Base-by-base conservation (phyloP, 2,888 invertebrate species). In the Ectemnius cavifrons region DNA sequence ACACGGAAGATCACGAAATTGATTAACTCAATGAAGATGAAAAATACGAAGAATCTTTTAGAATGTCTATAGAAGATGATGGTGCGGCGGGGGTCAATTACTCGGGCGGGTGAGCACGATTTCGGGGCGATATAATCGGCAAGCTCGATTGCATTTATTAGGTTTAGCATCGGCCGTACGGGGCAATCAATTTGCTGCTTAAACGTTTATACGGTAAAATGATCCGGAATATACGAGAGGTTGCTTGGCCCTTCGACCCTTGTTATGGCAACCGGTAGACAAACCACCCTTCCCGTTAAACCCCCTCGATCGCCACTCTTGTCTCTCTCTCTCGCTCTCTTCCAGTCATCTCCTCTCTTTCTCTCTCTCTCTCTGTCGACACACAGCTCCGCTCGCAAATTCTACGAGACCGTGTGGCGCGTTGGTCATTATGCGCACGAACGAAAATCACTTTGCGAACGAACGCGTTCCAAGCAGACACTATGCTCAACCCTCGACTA, bases 201-300 rank as follows among this genome's bases (percentile, higher is more conserved):
- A 77, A 83, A 83, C 83, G 80, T 84, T 83, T 82, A 82, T 85
- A 77, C 80, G 75, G 80, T 67, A 82, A 84, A 85, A 85, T 84
- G 82, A 84, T 82, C 77, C 81, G 68, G 73, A 81, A 78, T 79
- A 69, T 80, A 75, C 70, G 75, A 71, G 62, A 52, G 49, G 20
- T 69, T 27, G 47, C 52, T 47, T 69, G 59, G 27, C 70, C 71
- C 70, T 75, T 74, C 80, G 75, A 66, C 70, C 75, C 72, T 78
- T 73, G 78, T 79, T 75, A 78, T 78, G 72, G 79, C 72, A 75
- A 79, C 71, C 75, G 72, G 69, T 62, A 78, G 77, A 79, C 75
- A 78, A 75, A 71, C 79, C 72, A 68, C 72, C 78, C 72, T 72
- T 23, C 75, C 78, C 71, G 78, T 73, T 74, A 71, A 72, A 73